Conservation (phyloP, 2,888 invertebrate species). For the Drosophila kanekoi region DNA sequence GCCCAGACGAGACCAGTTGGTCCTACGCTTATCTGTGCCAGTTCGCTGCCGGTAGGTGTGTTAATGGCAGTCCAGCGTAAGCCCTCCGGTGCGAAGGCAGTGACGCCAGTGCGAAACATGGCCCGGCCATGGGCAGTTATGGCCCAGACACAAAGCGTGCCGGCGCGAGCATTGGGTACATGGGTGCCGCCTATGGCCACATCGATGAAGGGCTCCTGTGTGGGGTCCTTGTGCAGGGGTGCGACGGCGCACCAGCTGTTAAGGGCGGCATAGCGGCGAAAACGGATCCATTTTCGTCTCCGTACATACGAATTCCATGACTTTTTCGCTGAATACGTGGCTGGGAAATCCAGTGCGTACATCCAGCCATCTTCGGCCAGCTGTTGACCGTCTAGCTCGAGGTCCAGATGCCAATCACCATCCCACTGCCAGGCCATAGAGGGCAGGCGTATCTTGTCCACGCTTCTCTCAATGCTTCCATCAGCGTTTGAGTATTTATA, state of each 20-base stretch:
- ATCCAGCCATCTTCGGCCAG: constrained; percentile 97
- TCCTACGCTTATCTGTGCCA: constrained; percentile 94
- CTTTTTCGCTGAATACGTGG: constrained; percentile 91
- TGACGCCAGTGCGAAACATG: constrained; percentile 94
- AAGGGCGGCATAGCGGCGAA: constrained; percentile 94
- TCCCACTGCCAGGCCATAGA: constrained; percentile 99
- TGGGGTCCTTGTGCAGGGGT: constrained; percentile 94
- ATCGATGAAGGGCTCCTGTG: constrained; percentile 96
- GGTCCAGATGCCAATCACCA: constrained; percentile 95
- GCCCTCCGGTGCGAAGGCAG: constrained; percentile 94
- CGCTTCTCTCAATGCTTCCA: constrained; percentile 91
- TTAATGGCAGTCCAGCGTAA: constrained; percentile 92
- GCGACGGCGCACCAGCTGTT: constrained; percentile 97
- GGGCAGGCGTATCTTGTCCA: constrained; percentile 93
- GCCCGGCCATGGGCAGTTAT: constrained; percentile 96
- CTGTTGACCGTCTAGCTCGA: constrained; percentile 93
- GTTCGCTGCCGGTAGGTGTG: constrained; percentile 92
- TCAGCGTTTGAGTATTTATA: constrained; percentile 94
- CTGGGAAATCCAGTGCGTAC: constrained; percentile 96
- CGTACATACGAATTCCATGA: constrained; percentile 96
- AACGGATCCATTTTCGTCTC: constrained; percentile 95
- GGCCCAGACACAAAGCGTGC: constrained; percentile 94
- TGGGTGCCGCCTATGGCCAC: constrained; percentile 94
- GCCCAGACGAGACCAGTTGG: constrained; percentile 95
- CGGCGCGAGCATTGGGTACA: constrained; percentile 91